These are phyloP conservation scores for Burhinus bistriatus DNA, from an alignment of 2,113 vertebrate genomes.

Conservation along the genomic window DNA sequence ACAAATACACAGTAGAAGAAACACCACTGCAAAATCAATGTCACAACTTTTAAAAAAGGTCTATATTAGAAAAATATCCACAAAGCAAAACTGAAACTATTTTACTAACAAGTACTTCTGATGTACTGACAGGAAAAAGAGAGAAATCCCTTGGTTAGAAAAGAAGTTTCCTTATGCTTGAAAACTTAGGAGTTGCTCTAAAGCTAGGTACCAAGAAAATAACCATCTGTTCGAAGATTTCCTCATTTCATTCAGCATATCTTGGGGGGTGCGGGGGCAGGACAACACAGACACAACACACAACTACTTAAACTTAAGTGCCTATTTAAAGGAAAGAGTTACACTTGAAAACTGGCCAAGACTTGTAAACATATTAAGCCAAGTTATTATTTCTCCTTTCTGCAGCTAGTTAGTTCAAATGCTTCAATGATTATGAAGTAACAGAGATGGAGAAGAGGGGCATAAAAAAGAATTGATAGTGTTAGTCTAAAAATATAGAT, in stretches of 20 bases:
- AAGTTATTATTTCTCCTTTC: not conserved
- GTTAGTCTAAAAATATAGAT: not conserved
- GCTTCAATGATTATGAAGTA: not conserved
- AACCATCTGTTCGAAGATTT: not conserved
- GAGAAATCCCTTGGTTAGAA: not conserved
- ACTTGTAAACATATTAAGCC: not conserved
- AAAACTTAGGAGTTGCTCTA: not conserved
- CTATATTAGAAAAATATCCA: not conserved
- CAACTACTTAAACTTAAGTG: not conserved
- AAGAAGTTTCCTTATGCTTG: not conserved
- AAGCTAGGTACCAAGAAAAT: not conserved
- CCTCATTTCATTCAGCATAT: not conserved
- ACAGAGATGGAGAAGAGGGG: not conserved
- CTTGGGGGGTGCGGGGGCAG: not conserved
- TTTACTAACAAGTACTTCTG: not conserved
- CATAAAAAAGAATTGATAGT: not conserved
- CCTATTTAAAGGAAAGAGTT: not conserved
- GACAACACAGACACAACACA: not conserved
- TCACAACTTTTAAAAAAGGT: not conserved
- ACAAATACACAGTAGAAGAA: not conserved
- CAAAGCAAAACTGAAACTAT: not conserved
- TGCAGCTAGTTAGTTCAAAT: not conserved
- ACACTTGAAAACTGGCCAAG: not conserved
- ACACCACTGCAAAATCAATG: not conserved
- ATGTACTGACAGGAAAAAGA: not conserved